Base-by-base conservation (phyloP, 2,113 vertebrate species). In the Bubo blakistoni region DNA sequence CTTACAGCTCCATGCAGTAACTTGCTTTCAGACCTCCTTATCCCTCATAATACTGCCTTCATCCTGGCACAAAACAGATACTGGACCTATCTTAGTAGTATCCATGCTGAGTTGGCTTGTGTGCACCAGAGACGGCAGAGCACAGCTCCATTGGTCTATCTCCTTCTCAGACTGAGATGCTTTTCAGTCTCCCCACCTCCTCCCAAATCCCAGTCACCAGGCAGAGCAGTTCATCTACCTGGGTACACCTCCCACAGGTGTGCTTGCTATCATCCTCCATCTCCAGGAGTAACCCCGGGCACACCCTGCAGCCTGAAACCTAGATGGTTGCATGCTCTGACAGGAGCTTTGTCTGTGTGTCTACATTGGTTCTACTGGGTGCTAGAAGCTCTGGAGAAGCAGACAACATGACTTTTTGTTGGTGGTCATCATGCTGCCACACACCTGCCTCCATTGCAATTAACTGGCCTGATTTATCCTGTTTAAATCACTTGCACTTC, bases 181-280 rank as follows among this genome's bases (percentile, higher is more conserved):
- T 85, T 9, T 22, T 62, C 13, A 74, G 7, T 69, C 24, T 72
- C 19, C 10, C 4, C 6, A 63, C n/a, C 8, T 54, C 8, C 26
- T 69, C 6, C 22, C 11, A 59, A 38, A 82, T 11, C 12, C 54
- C 44, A 93, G 13, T 0, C 3, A n/a, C 17, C 4, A 38, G 36
- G 7, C 3, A 88, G 11, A 78, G 18, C 15, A 18, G 7, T 32
- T 55, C 7, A 27, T n/a, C 24, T 54, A 12, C 54, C 4, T 40
- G 11, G 15, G 3, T 18, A 38, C 16, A n/a, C 3, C 3, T 65
- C 25, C 25, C 7, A 72, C 20, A 81, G 2, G 8, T 6, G 1
- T 46, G 13, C 15, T 54, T 61, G 4, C 32, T 22, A 3, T 63
- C 20, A 34, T 38, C 4, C 9, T 62, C 24, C 15, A 22, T 44